Evolutionary conservation across 2,888 invertebrate genomes (phyloP).

Genomic region (Pantelozetes paolii): DNA sequence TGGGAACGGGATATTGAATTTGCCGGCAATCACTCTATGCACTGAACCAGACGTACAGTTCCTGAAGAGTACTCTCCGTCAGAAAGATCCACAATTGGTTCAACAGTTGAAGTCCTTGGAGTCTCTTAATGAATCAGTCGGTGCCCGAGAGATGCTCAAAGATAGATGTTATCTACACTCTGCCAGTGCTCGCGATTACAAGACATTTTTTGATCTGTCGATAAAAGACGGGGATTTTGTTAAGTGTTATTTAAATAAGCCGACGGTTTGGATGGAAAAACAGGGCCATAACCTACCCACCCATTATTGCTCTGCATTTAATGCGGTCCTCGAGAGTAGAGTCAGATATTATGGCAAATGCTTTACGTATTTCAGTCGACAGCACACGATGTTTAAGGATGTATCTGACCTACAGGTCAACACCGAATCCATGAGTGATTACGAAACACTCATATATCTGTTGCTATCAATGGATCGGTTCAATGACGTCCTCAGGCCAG

Average conservation of each 20-base stretch:
- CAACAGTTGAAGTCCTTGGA: background rate
- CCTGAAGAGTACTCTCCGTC: background rate
- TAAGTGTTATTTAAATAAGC: background rate
- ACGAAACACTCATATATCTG: background rate
- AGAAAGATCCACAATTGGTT: background rate
- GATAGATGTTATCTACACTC: background rate
- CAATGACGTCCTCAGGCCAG: background rate
- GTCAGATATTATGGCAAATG: background rate
- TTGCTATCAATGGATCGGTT: background rate
- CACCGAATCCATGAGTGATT: background rate
- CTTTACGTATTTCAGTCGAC: constrained; percentile 21
- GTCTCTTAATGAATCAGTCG: background rate
- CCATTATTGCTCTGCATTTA: background rate
- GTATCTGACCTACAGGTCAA: background rate
- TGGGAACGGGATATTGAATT: background rate
- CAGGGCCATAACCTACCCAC: background rate
- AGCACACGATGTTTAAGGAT: background rate
- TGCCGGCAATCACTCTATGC: constrained; percentile 13
- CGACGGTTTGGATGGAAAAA: background rate
- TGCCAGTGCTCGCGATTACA: background rate
- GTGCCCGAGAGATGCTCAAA: background rate
- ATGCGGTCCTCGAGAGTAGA: background rate
- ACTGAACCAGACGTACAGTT: background rate
- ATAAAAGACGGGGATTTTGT: background rate
- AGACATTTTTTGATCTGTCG: background rate